A percentile compares a stretch with the other conserved stretches of the same genome.
Conservation (phyloP, 1,140 invertebrate genomes). For the Zaprionus kolodkinae region DNA sequence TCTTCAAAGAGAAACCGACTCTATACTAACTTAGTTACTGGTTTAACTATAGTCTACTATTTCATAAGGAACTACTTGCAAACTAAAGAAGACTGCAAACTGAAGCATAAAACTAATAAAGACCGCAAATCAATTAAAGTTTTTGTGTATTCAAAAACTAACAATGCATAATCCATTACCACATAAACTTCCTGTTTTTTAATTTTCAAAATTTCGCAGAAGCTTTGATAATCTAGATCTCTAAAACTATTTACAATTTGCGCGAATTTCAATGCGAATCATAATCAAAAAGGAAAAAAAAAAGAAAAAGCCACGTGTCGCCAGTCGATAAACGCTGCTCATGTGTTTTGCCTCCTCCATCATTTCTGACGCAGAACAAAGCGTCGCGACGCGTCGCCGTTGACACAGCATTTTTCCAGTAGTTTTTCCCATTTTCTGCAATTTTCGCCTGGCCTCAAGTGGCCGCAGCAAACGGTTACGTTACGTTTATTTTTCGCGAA, state of each 20-base stretch:
- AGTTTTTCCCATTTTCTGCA: conserved; percentile 26
- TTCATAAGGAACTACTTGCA: too few relatives aligned
- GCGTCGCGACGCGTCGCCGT: conserved; percentile 2
- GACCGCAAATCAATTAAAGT: not conserved
- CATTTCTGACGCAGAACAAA: conserved; percentile 59
- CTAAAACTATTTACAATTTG: not conserved
- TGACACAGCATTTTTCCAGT: conserved; percentile 55
- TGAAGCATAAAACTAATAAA: not conserved
- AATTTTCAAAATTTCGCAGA: not conserved
- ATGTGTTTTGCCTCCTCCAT: conserved; percentile 66
- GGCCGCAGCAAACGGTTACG: conserved; percentile 29
- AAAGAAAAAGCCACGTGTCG: conserved; percentile 47
- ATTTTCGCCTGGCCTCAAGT: conserved; percentile 57
- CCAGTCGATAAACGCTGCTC: conserved; percentile 49
- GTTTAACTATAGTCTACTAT: too few relatives aligned
- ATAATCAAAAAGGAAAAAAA: conserved; percentile 4
- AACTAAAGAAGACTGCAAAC: not conserved
- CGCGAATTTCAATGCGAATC: conserved; percentile 51
- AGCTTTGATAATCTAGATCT: not conserved
- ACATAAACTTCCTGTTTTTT: not conserved
- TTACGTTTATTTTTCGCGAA: conserved; percentile 70
- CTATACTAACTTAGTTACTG: too few relatives aligned
- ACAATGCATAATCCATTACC: not conserved
- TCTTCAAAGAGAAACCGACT: too few relatives aligned
- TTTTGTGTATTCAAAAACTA: not conserved